Conservation (phyloP, 2,797 vertebrate genomes). For the Enteromius fasciolatus region DNA sequence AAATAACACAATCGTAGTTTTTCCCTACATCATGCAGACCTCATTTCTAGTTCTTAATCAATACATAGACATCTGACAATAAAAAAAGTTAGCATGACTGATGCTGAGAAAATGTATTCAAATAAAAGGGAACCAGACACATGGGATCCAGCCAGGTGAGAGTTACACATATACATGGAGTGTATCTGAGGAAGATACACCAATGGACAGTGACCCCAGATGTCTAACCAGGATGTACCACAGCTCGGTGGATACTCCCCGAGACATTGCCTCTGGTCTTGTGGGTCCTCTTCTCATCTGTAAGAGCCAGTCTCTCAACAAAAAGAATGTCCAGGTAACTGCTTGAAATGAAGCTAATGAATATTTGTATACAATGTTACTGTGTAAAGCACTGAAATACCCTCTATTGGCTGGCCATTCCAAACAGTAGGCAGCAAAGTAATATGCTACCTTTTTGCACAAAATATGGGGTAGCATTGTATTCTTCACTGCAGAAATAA, state of each 20-base stretch:
- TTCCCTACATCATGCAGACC: neutral
- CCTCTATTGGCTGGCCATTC: neutral
- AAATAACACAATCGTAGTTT: neutral
- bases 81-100: neutral
- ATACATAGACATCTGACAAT: neutral
- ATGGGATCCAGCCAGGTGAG: constrained; percentile 86
- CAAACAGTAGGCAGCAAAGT: neutral
- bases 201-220: constrained; percentile 81
- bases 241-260: constrained; percentile 86
- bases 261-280: constrained; percentile 92
- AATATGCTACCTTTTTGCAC: neutral
- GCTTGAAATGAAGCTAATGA: neutral
- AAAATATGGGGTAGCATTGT: neutral
- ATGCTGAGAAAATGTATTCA: neutral
- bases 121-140: constrained; percentile 81
- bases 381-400: neutral
- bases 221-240: constrained; percentile 94
- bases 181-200: constrained; percentile 86
- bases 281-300: constrained; percentile 94
- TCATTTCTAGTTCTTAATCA: neutral
- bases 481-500: neutral
- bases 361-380: neutral
- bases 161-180: constrained; percentile 86
- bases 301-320: constrained; percentile 88
- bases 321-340: constrained; percentile 90